A percentile compares a stretch with the other conserved stretches of the same genome.
Evolutionary conservation across 92 coral and sea anemone genomes (phyloP).

Genomic region (Phenganax stokvisi): DNA sequence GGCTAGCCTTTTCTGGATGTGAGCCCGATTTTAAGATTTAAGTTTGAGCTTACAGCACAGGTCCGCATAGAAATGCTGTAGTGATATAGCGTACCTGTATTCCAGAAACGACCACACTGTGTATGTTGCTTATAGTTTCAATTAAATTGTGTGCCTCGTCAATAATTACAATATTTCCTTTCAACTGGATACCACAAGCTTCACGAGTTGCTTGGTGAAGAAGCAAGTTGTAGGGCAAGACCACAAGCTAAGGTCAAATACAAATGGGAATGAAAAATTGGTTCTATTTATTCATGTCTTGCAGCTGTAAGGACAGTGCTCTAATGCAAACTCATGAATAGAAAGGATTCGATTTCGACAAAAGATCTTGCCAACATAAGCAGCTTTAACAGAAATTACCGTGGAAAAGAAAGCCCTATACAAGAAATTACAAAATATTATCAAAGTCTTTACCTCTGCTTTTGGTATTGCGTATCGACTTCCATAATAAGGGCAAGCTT

Average conservation of each 20-base stretch:
- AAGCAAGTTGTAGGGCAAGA: constrained; percentile 83
- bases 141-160: constrained; percentile 97
- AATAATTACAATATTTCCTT: constrained; percentile 70
- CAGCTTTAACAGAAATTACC: no score
- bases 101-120: constrained; percentile 82
- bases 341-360: no score
- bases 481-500: constrained; percentile 95
- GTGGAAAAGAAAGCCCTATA: neutral
- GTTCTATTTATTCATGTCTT: no score
- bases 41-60: neutral
- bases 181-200: constrained; percentile 85
- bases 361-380: no score
- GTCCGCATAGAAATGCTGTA: neutral
- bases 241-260: constrained; percentile 58
- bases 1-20: neutral
- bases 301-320: no score
- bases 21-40: neutral
- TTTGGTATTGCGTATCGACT: constrained; percentile 79
- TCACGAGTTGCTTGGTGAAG: constrained; percentile 84
- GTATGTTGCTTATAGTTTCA: constrained; percentile 84
- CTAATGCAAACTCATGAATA: no score
- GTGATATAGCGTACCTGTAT: constrained; percentile 53
- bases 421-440: neutral
- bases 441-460: constrained; percentile 59
- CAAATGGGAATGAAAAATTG: no score